A percentile compares a stretch with the other conserved stretches of the same genome.
Evolutionary conservation across 2,888 invertebrate species (phyloP).

Genomic region (Temnothorax unifasciatus): DNA sequence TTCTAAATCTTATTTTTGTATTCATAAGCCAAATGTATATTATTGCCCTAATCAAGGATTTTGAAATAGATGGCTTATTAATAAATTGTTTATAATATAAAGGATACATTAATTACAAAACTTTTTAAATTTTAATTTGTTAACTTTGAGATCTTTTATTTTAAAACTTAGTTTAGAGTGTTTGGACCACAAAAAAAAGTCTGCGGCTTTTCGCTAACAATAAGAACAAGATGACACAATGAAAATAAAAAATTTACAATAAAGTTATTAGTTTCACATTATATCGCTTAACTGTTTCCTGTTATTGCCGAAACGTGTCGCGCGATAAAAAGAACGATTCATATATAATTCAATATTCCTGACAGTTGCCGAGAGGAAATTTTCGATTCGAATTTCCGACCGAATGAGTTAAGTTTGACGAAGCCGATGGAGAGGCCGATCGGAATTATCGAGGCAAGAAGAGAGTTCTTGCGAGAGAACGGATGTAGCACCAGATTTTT

Average conservation of each 20-base stretch:
- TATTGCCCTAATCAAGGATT: neutral
- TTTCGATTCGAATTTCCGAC: slow-evolving; percentile 41
- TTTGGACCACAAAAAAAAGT: neutral
- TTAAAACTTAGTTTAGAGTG: neutral
- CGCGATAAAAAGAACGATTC: neutral
- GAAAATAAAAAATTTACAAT: slow-evolving; percentile 8
- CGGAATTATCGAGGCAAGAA: slow-evolving; percentile 71
- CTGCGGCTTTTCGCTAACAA: neutral
- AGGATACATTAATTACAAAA: slow-evolving; percentile 8
- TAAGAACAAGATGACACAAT: neutral
- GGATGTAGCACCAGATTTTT: slow-evolving; percentile 65
- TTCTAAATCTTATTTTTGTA: slow-evolving; percentile 4
- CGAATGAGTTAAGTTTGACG: slow-evolving; percentile 40
- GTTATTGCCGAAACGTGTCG: neutral
- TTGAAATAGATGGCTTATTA: neutral
- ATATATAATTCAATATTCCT: neutral
- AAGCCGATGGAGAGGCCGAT: slow-evolving; percentile 46
- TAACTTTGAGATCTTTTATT: neutral
- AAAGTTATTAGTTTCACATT: neutral
- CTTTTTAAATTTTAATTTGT: slow-evolving; percentile 8
- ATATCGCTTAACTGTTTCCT: neutral
- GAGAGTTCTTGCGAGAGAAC: slow-evolving; percentile 52
- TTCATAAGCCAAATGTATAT: neutral
- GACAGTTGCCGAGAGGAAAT: slow-evolving; percentile 5
- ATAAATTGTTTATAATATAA: neutral